Conservation (phyloP, 2,797 vertebrate genomes). For the Miichthys miiuy region DNA sequence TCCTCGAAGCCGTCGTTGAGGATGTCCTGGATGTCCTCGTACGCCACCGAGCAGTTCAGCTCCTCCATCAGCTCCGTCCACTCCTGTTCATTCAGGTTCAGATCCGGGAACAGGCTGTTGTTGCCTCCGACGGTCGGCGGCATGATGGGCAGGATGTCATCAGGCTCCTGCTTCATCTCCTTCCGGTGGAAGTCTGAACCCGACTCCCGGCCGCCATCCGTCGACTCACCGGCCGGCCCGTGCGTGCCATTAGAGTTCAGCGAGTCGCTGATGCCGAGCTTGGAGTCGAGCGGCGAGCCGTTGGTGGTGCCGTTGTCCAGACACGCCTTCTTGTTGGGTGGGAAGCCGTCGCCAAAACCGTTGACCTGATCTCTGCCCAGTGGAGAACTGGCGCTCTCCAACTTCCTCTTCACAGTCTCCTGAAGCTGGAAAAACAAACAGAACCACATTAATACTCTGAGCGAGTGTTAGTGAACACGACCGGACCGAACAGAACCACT, state of each 20-base stretch:
- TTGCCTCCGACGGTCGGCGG: constrained; percentile 88
- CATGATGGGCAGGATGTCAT: constrained; percentile 94
- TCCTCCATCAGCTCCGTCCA: constrained; percentile 99
- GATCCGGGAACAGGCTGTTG: constrained; percentile 95
- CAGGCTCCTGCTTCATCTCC: constrained; percentile 97
- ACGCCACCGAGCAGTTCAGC: constrained; percentile 94
- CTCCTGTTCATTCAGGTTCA: constrained; percentile 97
- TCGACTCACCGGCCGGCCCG: constrained; percentile 75
- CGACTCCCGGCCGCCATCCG: constrained; percentile 75
- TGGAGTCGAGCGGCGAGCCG: constrained; percentile 91
- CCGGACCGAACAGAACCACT: too few relatives aligned
- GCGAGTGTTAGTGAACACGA: too few relatives aligned
- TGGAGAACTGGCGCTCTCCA: constrained; percentile 90
- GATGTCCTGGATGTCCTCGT: constrained; percentile 98
- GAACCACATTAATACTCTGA: neutral
- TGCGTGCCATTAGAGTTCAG: constrained; percentile 87
- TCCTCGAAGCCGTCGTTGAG: constrained; percentile 96
- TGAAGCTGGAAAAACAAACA: constrained; percentile 86
- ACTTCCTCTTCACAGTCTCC: constrained; percentile 95
- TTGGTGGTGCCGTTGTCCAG: constrained; percentile 89
- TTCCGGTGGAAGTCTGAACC: constrained; percentile 87
- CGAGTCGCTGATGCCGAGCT: constrained; percentile 81
- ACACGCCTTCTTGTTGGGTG: constrained; percentile 91
- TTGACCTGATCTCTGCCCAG: constrained; percentile 92
- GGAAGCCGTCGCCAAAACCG: constrained; percentile 91